Evolutionary conservation across 2,888 invertebrate species (phyloP).

Genomic region (Capitulum mitella): DNA sequence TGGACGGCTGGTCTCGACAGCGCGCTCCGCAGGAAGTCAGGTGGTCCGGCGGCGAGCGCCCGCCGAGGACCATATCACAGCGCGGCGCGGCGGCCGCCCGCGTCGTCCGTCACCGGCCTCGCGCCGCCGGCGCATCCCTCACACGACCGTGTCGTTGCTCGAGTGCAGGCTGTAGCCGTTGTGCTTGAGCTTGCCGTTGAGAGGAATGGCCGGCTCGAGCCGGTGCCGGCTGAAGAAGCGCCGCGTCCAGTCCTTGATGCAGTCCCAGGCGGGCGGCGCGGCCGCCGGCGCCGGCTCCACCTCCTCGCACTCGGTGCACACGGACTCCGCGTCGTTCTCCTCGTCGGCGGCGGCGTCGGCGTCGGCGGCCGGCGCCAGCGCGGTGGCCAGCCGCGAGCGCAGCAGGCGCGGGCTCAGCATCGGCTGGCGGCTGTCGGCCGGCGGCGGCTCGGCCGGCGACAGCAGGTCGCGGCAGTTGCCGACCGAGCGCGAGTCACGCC

Average conservation of each 20-base stretch:
- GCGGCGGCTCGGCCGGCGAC: not conserved
- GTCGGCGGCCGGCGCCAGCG: not conserved
- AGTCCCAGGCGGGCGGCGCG: not conserved
- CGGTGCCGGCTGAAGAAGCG: constrained; percentile 13
- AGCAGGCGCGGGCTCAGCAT: not conserved
- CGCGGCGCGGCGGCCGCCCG: too few relatives aligned
- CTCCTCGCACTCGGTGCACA: too few relatives aligned
- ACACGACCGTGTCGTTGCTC: constrained; percentile 18
- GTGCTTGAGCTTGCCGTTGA: constrained; percentile 18
- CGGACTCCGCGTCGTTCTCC: not conserved
- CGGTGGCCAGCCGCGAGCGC: not conserved
- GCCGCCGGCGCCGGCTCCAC: not conserved
- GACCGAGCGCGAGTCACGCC: constrained; percentile 5
- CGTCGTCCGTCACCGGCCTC: too few relatives aligned
- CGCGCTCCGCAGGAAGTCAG: too few relatives aligned
- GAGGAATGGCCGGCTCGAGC: constrained; percentile 2
- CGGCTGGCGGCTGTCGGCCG: not conserved
- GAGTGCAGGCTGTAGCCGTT: constrained; percentile 21
- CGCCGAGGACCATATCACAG: too few relatives aligned
- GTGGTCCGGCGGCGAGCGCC: too few relatives aligned
- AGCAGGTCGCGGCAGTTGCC: not conserved
- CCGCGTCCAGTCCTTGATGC: not conserved
- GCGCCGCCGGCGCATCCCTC: not conserved
- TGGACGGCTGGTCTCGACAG: too few relatives aligned
- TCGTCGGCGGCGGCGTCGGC: not conserved